Evolutionary conservation across 1,140 invertebrate genomes (phyloP).

Genomic region (Bombus waltoni): DNA sequence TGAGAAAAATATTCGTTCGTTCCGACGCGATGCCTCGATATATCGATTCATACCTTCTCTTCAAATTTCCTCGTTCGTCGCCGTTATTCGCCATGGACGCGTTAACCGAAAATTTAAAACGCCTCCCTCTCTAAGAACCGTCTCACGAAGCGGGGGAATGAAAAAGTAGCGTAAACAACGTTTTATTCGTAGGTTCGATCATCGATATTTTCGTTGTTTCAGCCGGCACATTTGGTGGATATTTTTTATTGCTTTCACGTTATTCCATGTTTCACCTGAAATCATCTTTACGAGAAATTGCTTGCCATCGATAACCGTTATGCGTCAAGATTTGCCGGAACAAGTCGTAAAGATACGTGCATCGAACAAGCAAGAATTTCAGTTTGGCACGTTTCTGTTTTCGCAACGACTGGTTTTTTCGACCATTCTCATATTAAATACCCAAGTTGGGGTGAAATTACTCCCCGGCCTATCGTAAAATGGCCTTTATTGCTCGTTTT

Average conservation of each 20-base stretch:
- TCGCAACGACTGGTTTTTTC: neutral
- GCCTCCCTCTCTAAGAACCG: neutral
- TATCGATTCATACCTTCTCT: neutral
- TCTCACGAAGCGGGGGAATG: too few species aligned
- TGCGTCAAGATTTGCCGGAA: neutral
- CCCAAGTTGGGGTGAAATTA: neutral
- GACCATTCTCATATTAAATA: slow-evolving; percentile 18
- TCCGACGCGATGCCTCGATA: neutral
- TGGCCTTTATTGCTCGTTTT: slow-evolving; percentile 56
- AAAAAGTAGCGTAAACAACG: too few species aligned
- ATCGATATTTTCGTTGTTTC: too few species aligned
- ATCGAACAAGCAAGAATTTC: neutral
- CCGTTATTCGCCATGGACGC: neutral
- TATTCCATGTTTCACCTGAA: neutral
- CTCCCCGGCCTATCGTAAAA: slow-evolving; percentile 55
- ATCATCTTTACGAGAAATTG: neutral
- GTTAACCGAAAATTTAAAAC: neutral
- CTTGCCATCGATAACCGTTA: too few species aligned
- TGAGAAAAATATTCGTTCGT: neutral
- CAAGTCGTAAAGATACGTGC: neutral
- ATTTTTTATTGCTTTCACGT: neutral
- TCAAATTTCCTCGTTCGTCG: neutral
- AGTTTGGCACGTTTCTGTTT: neutral
- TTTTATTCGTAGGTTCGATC: too few species aligned
- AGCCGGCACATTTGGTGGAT: neutral